Conservation (phyloP, 2,888 invertebrate species). For the Margaritifera margaritifera region DNA sequence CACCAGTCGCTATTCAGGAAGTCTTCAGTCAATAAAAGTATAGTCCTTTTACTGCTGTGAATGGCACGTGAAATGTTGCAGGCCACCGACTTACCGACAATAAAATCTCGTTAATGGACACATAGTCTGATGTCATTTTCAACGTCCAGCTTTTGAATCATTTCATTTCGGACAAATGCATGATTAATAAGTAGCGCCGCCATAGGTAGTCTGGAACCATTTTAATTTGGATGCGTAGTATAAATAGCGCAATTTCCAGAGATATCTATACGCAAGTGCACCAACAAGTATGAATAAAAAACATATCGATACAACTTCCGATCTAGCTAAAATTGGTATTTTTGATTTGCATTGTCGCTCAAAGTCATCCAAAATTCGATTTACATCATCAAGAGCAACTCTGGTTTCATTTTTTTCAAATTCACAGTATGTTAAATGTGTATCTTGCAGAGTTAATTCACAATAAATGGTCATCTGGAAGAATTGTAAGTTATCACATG, state of each 20-base stretch:
- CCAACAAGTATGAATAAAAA: not conserved
- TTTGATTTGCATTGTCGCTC: not conserved
- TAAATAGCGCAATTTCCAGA: slow-evolving; percentile 4
- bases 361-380: not conserved
- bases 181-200: not conserved
- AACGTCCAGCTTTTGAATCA: not conserved
- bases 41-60: slow-evolving; percentile 2
- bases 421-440: too few species aligned
- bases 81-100: not conserved
- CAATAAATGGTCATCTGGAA: not conserved
- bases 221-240: not conserved
- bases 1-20: not conserved
- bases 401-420: too few species aligned
- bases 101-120: not conserved
- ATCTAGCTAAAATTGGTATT: not conserved
- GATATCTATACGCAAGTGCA: slow-evolving; percentile 1
- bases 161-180: not conserved
- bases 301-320: not conserved
- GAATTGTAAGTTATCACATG: not conserved
- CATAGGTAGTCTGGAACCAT: not conserved
- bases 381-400: not conserved
- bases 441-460: too few species aligned
- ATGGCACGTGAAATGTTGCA: slow-evolving; percentile 1
- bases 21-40: not conserved
- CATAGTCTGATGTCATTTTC: not conserved